Conservation (phyloP, 2,113 vertebrate species). For the Lanius collurio region DNA sequence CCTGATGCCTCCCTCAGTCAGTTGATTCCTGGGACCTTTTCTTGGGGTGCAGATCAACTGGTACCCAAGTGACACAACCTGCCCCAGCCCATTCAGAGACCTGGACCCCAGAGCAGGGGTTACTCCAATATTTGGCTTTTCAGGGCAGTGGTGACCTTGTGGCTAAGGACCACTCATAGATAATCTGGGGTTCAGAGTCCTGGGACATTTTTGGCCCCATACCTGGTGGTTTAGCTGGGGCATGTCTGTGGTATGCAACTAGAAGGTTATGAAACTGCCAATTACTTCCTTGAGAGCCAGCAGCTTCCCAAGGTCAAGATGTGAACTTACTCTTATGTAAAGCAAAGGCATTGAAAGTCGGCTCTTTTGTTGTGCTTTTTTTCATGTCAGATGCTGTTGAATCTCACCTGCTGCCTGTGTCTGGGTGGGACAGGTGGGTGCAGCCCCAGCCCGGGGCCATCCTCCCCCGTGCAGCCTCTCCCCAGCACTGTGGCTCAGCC, state of each 20-base stretch:
- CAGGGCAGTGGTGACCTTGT: accelerated
- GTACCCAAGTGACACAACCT: not conserved
- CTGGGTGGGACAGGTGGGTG: not conserved
- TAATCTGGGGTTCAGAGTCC: not conserved
- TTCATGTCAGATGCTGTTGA: not conserved
- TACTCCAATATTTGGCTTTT: accelerated
- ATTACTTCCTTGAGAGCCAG: not conserved
- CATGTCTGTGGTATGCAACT: not conserved
- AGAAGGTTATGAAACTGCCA: not conserved
- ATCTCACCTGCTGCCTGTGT: not conserved
- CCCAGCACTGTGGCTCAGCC: not conserved
- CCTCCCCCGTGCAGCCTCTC: not conserved
- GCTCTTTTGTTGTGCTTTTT: not conserved
- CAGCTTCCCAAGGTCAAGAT: not conserved
- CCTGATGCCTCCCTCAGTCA: not conserved
- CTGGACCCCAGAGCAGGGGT: not conserved
- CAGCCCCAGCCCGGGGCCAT: conserved; percentile 12
- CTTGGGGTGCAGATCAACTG: not conserved
- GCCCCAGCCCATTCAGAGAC: not conserved
- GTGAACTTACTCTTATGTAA: not conserved
- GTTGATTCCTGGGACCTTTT: not conserved
- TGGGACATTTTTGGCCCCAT: not conserved
- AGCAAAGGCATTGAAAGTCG: not conserved
- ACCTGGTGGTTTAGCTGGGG: not conserved
- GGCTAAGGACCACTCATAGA: not conserved